phyloP scores from a whole-genome alignment of 2,888 invertebrate genomes.

The Azorinus chamasolen region DNA sequence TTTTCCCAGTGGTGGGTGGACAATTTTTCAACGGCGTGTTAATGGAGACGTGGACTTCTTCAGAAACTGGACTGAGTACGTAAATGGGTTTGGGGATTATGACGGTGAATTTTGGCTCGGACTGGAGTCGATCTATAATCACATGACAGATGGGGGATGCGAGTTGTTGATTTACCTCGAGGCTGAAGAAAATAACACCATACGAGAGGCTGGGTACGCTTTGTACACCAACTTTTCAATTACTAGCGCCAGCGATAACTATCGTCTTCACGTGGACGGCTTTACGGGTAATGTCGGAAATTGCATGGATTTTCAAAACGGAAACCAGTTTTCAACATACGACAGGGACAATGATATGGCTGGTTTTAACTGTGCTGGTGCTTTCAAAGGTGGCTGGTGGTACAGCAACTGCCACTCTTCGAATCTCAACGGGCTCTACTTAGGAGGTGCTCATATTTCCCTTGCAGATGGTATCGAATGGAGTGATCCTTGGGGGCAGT shows the following conservation, averaged over 20 bases:
- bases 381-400: too few species aligned
- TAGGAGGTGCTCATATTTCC: slow-evolving; percentile 1
- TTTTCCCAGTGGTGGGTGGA: too few species aligned
- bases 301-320: too few species aligned
- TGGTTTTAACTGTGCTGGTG: too few species aligned
- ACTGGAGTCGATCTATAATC: not conserved
- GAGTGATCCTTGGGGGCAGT: slow-evolving; percentile 1
- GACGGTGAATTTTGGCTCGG: not conserved
- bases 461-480: slow-evolving; percentile 27
- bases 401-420: too few species aligned
- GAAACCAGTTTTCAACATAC: too few species aligned
- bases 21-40: not conserved
- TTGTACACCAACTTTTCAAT: not conserved
- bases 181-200: not conserved
- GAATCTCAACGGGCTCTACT: too few species aligned
- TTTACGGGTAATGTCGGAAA: not conserved
- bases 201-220: not conserved
- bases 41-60: not conserved
- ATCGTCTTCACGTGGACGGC: not conserved
- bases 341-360: too few species aligned
- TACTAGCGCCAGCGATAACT: not conserved
- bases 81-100: not conserved
- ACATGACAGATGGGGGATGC: not conserved
- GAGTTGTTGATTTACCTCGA: not conserved
- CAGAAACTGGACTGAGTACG: not conserved